These are phyloP conservation scores for Sorex araneus DNA, from an alignment of 2,113 vertebrate species.

Conservation along the genomic window DNA sequence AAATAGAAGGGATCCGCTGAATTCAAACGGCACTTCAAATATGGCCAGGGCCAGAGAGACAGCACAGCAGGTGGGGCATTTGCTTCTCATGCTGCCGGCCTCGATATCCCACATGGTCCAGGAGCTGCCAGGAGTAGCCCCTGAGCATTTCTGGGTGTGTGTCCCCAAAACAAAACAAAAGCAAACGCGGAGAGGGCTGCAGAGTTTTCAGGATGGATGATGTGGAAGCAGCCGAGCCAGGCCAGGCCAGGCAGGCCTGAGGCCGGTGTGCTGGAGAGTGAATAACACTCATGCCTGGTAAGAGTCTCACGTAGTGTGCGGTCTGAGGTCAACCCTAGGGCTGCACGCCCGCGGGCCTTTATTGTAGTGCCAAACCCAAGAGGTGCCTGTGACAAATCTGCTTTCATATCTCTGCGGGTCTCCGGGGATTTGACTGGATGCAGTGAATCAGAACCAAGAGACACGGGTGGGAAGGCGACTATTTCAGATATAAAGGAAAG, in stretches of 20 bases:
- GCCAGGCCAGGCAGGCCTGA: neutral
- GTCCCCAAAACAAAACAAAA: too few species aligned
- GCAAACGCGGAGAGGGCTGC: neutral
- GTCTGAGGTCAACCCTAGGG: neutral
- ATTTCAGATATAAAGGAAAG: neutral
- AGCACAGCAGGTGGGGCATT: too few species aligned
- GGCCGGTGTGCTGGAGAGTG: neutral
- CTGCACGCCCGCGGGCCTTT: neutral
- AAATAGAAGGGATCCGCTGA: slow-evolving; percentile 24
- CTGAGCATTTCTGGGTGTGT: too few species aligned
- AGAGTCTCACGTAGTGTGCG: neutral
- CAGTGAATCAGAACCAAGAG: neutral
- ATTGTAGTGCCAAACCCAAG: neutral
- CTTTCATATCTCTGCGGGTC: neutral
- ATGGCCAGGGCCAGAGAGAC: too few species aligned
- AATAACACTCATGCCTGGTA: neutral
- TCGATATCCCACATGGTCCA: too few species aligned
- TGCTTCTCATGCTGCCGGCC: too few species aligned
- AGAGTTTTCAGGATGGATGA: neutral
- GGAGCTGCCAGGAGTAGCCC: too few species aligned
- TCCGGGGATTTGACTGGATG: neutral
- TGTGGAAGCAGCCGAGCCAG: neutral
- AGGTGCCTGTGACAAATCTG: neutral
- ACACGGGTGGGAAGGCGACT: neutral
- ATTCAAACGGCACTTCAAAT: neutral